phyloP scores from a whole-genome alignment of 2,797 vertebrate species.

The Tympanoctomys barrerae region DNA sequence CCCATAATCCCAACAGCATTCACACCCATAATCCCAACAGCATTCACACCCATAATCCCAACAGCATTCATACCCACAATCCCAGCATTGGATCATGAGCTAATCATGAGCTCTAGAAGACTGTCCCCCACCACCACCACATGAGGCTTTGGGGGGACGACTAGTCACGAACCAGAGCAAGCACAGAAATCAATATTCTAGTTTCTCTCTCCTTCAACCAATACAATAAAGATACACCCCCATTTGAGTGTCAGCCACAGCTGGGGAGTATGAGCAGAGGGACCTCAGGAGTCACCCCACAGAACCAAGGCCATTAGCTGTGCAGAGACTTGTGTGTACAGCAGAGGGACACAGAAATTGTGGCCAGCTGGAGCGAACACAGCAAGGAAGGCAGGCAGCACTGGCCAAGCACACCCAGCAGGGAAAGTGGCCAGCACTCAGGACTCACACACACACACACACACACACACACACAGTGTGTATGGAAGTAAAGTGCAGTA shows the following conservation, averaged over 20 bases:
- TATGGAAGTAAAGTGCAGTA: background rate
- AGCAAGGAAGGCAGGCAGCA: background rate
- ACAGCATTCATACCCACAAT: no score
- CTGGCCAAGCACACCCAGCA: background rate
- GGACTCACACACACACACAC: background rate
- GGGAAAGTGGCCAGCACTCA: background rate
- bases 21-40: no score
- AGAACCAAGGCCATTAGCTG: background rate
- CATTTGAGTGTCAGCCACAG: background rate
- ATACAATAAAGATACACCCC: background rate
- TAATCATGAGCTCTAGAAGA: no score
- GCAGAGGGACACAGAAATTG: background rate
- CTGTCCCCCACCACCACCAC: no score
- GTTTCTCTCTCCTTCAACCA: background rate
- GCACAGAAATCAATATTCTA: background rate
- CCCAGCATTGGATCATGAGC: no score
- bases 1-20: no score
- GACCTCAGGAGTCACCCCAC: background rate
- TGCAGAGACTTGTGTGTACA: background rate
- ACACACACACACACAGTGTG: background rate
- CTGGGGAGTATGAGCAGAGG: background rate
- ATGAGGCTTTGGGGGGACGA: no score
- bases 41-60: no score
- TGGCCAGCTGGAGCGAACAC: background rate
- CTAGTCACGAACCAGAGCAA: no score